Evolutionary conservation across 2,797 vertebrate genomes (phyloP).

Genomic region (Pseudochirops cupreus): DNA sequence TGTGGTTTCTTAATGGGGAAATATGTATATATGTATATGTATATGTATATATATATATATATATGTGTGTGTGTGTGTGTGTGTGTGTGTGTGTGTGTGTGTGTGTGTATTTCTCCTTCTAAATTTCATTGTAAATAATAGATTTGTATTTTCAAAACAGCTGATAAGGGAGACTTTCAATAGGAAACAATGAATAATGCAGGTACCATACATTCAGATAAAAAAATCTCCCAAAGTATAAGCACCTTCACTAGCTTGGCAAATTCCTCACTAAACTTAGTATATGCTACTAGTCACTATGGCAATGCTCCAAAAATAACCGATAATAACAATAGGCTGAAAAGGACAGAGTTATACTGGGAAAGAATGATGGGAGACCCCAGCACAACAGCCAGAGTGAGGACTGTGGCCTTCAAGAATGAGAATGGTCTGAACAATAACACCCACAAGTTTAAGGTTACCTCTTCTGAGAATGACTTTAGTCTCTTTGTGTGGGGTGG

Average conservation of each 20-base stretch:
- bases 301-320: neutral
- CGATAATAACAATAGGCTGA: neutral
- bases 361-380: neutral
- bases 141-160: conserved; percentile 51
- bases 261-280: neutral
- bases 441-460: neutral
- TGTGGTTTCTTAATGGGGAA: conserved; percentile 59
- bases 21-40: neutral
- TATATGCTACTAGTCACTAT: neutral
- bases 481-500: neutral
- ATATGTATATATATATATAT: too few species aligned
- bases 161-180: conserved; percentile 36
- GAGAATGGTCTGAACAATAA: neutral
- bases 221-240: neutral
- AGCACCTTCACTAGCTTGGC: neutral
- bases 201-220: neutral
- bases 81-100: too few species aligned
- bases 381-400: neutral
- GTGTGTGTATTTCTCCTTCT: conserved; percentile 48
- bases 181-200: neutral
- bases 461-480: neutral
- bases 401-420: neutral
- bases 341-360: neutral
- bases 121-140: conserved; percentile 36
- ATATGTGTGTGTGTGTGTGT: too few species aligned